Percentiles rank a stretch among this genome's conserved stretches.
Evolutionary conservation across 1,140 invertebrate genomes (phyloP).

Genomic region (Macrobrachium nipponense): DNA sequence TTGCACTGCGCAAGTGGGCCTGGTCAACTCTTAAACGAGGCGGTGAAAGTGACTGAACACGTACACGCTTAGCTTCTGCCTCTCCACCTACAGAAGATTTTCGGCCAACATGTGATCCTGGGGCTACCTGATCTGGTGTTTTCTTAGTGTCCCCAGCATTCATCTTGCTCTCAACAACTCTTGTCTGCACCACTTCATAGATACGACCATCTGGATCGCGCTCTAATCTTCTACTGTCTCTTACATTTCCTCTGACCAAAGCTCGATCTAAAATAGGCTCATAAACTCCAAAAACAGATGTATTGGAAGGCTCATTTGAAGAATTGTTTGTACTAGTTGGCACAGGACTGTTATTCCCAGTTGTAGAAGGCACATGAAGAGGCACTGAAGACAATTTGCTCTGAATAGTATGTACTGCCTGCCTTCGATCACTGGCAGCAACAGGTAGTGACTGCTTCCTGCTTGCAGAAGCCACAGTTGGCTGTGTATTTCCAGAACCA

Average conservation of each 20-base stretch:
- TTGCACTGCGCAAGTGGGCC: slow-evolving; percentile 29
- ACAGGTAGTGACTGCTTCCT: slow-evolving; percentile 51
- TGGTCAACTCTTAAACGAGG: slow-evolving; percentile 49
- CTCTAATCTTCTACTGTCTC: slow-evolving; percentile 48
- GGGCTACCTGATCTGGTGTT: slow-evolving; percentile 16
- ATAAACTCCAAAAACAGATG: slow-evolving; percentile 45
- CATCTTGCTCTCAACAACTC: slow-evolving; percentile 49
- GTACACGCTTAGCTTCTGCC: slow-evolving; percentile 33
- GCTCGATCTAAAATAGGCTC: slow-evolving; percentile 48
- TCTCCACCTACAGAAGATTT: slow-evolving; percentile 36
- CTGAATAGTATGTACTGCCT: slow-evolving; percentile 62
- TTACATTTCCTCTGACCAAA: slow-evolving; percentile 38
- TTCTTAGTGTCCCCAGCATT: slow-evolving; percentile 32
- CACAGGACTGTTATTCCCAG: slow-evolving; percentile 46
- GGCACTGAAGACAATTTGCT: slow-evolving; percentile 52
- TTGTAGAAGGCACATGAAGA: slow-evolving; percentile 47
- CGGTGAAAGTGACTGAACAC: slow-evolving; percentile 50
- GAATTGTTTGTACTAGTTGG: slow-evolving; percentile 48
- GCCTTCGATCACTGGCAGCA: slow-evolving; percentile 54
- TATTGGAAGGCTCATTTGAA: slow-evolving; percentile 35
- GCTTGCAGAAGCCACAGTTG: slow-evolving; percentile 5
- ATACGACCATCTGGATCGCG: slow-evolving; percentile 49
- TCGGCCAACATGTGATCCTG: slow-evolving; percentile 25
- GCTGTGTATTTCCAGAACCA: slow-evolving; percentile 21
- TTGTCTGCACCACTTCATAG: slow-evolving; percentile 57